A percentile compares a stretch with the other conserved stretches of the same genome.
These are phyloP conservation scores for Taeniopygia guttata DNA, from an alignment of 2,797 vertebrate genomes.

Conservation along the genomic window DNA sequence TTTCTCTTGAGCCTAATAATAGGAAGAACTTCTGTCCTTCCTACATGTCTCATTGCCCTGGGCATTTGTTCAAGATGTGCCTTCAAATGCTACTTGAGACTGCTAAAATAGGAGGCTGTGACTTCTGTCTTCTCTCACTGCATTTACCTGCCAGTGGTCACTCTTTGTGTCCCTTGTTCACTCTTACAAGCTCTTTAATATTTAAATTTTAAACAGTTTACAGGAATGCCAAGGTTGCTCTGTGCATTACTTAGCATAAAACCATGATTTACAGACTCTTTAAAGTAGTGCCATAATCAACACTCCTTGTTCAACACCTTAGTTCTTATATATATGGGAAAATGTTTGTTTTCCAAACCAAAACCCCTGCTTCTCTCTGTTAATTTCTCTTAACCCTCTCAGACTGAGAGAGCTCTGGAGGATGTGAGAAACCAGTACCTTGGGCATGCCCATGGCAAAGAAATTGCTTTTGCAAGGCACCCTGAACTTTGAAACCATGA, in stretches of 20 bases:
- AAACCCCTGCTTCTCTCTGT: not conserved
- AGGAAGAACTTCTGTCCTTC: not conserved
- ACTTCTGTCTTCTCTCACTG: not conserved
- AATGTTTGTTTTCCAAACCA: not conserved
- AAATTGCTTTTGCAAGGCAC: conserved; percentile 36
- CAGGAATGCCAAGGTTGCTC: not conserved
- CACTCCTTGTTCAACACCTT: not conserved
- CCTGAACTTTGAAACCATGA: conserved; percentile 44
- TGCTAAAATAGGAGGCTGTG: not conserved
- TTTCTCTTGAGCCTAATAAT: not conserved
- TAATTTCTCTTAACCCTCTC: not conserved
- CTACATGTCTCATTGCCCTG: not conserved
- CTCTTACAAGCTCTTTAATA: not conserved
- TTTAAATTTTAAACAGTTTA: not conserved
- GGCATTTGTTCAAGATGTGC: not conserved
- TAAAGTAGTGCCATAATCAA: not conserved
- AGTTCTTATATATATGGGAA: not conserved
- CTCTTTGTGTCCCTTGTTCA: not conserved
- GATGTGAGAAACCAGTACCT: not conserved
- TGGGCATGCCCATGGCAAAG: not conserved
- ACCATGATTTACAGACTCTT: not conserved
- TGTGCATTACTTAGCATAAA: not conserved
- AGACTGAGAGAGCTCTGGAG: not conserved
- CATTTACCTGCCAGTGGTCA: not conserved
- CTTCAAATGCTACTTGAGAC: not conserved